These are phyloP conservation scores for Rhinatrema bivittatum DNA, from an alignment of 2,797 vertebrate species.

Conservation along the genomic window DNA sequence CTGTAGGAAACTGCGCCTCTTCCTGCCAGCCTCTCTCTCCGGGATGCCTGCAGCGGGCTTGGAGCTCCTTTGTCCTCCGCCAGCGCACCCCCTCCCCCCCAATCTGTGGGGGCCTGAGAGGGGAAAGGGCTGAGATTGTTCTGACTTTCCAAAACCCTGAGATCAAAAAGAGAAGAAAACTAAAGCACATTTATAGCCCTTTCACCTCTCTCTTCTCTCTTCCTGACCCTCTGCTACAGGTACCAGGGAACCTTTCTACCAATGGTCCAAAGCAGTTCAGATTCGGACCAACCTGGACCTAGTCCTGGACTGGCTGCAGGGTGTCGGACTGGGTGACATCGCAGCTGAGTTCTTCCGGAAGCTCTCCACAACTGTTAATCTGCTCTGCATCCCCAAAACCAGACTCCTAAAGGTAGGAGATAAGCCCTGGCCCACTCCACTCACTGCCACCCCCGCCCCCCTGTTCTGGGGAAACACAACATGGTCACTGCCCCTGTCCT, in stretches of 20 bases:
- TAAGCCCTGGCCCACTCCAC: not conserved
- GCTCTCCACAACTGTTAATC: conserved; percentile 82
- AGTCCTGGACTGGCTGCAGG: conserved; percentile 86
- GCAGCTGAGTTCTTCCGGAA: conserved; percentile 86
- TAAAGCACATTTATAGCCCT: too few species aligned
- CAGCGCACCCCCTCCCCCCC: too few species aligned
- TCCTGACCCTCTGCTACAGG: conserved; percentile 22
- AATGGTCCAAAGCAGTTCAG: conserved; percentile 86
- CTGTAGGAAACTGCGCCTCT: conserved; percentile 15
- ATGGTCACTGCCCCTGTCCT: not conserved
- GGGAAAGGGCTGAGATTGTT: too few species aligned
- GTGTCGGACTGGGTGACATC: conserved; percentile 82
- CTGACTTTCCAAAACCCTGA: too few species aligned
- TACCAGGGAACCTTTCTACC: conserved; percentile 71
- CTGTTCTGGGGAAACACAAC: not conserved
- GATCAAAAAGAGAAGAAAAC: too few species aligned
- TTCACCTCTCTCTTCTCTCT: not conserved
- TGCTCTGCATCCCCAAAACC: conserved; percentile 83
- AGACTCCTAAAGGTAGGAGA: conserved; percentile 76
- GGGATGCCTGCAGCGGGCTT: not conserved
- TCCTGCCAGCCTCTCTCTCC: conserved; percentile 6
- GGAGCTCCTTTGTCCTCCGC: not conserved
- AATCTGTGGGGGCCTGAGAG: too few species aligned
- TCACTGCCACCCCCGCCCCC: not conserved
- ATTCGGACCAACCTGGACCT: conserved; percentile 86